These are phyloP conservation scores for Thrips palmi DNA, from an alignment of 1,140 invertebrate genomes.

Conservation along the genomic window DNA sequence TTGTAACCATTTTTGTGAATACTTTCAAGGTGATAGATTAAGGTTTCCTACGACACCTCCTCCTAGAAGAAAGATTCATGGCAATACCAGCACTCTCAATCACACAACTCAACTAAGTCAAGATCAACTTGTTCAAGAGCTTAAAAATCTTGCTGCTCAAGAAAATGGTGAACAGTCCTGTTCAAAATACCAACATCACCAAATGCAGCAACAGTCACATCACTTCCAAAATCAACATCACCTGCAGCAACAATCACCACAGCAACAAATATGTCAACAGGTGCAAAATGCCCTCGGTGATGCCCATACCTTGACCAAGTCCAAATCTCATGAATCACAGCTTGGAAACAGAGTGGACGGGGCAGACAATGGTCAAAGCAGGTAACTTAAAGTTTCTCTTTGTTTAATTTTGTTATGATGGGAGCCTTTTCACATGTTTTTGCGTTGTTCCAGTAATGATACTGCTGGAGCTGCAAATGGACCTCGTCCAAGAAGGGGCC, in stretches of 20 bases:
- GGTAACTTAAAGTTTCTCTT: not conserved
- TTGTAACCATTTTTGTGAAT: no score
- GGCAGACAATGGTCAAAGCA: constrained; percentile 13
- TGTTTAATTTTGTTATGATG: not conserved
- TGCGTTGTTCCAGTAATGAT: constrained; percentile 3
- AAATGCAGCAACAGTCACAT: no score
- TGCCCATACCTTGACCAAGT: constrained; percentile 58
- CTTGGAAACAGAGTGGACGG: constrained; percentile 28
- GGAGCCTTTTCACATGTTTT: not conserved
- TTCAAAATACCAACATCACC: no score
- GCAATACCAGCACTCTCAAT: no score
- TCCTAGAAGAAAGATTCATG: constrained; percentile 48
- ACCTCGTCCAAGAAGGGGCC: constrained; percentile 33
- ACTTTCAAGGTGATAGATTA: not conserved
- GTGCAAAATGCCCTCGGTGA: no score
- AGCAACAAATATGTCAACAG: no score
- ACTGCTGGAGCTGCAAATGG: constrained; percentile 12
- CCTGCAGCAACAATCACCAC: no score
- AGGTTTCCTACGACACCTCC: constrained; percentile 67
- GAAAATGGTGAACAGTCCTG: no score
- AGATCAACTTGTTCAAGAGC: no score
- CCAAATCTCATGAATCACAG: constrained; percentile 82
- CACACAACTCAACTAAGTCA: no score
- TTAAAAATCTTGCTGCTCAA: no score
- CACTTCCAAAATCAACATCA: no score